Evolutionary conservation across 2,888 invertebrate species (phyloP).

Genomic region (Drosophila aldrichi): DNA sequence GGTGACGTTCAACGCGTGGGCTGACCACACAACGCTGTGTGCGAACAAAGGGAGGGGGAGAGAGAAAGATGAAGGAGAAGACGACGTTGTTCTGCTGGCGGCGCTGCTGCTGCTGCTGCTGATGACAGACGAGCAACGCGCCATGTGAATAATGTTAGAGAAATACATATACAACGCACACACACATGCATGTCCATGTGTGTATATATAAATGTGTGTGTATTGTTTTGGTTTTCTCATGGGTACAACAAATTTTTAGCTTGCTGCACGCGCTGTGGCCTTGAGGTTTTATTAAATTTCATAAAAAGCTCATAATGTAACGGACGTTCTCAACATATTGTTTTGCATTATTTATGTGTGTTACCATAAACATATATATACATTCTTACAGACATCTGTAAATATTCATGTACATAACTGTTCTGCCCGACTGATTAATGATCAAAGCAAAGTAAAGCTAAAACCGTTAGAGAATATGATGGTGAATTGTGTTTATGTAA

Average conservation of each 20-base stretch:
- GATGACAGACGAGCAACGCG: slow-evolving; percentile 48
- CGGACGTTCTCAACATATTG: slow-evolving; percentile 23
- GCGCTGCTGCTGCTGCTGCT: slow-evolving; percentile 35
- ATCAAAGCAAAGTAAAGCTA: background rate
- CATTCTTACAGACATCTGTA: background rate
- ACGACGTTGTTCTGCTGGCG: slow-evolving; percentile 16
- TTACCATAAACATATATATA: background rate
- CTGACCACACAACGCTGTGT: slow-evolving; percentile 35
- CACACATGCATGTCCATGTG: slow-evolving; percentile 8
- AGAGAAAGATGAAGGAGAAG: background rate
- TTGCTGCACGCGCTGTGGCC: slow-evolving; percentile 68
- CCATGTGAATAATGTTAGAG: slow-evolving; percentile 59
- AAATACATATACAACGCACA: slow-evolving; percentile 27
- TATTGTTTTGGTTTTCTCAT: slow-evolving; percentile 67
- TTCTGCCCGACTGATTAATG: background rate
- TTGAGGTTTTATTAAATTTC: slow-evolving; percentile 78
- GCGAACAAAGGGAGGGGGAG: background rate
- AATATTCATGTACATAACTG: background rate
- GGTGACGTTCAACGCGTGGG: slow-evolving; percentile 73
- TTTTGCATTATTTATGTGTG: slow-evolving; percentile 23
- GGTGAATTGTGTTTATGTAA: background rate
- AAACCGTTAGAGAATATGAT: background rate
- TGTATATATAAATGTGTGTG: slow-evolving; percentile 25
- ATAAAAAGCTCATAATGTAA: slow-evolving; percentile 61
- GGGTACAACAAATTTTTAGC: slow-evolving; percentile 60